These are phyloP conservation scores for Clarias gariepinus DNA, from an alignment of 2,113 vertebrate species.

Conservation along the genomic window DNA sequence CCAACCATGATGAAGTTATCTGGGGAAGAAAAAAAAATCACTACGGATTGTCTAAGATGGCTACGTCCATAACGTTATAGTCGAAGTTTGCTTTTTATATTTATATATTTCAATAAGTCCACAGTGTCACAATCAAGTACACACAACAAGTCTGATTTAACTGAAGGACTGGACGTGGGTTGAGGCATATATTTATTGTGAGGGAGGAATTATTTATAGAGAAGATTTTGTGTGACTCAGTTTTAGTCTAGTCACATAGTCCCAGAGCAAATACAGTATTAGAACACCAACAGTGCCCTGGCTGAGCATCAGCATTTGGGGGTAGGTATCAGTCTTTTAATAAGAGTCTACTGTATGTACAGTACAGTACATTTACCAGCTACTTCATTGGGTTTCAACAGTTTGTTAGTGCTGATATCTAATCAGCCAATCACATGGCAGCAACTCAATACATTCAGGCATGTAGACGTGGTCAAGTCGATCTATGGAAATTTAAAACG, in stretches of 20 bases:
- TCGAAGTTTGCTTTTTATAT: background rate
- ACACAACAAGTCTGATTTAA: background rate
- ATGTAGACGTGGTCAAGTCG: no score
- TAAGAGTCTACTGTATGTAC: no score
- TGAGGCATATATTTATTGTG: conserved; percentile 1
- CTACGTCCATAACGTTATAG: background rate
- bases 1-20: background rate
- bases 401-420: no score
- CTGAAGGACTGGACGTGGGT: background rate
- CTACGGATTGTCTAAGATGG: background rate
- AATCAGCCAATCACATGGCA: no score
- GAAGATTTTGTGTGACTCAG: conserved; percentile 14
- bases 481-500: no score
- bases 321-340: background rate
- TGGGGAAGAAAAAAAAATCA: background rate
- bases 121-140: background rate
- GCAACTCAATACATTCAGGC: no score
- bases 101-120: background rate
- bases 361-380: no score
- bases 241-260: background rate
- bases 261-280: background rate
- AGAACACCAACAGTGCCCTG: background rate
- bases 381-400: no score
- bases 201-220: background rate
- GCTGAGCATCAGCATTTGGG: no score